phyloP scores from a whole-genome alignment of 92 coral and sea anemone species.

The Porites cylindrica region DNA sequence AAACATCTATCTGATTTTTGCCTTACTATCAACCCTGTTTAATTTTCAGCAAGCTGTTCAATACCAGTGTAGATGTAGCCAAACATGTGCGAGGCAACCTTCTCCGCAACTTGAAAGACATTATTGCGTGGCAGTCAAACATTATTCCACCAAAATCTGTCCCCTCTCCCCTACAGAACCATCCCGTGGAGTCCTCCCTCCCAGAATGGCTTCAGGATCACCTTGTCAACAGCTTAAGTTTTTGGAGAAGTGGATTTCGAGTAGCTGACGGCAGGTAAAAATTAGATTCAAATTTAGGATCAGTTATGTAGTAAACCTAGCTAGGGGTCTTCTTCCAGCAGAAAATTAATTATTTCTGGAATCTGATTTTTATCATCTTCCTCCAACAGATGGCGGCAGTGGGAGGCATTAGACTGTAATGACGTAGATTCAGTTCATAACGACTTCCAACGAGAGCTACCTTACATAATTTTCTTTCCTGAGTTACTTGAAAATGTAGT shows the following conservation, averaged over 20 bases:
- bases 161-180: constrained; percentile 19
- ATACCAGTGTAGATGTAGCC: constrained; percentile 84
- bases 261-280: constrained; percentile 78
- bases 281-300: not conserved
- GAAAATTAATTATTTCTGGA: not conserved
- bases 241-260: constrained; percentile 92
- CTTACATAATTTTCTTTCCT: constrained; percentile 84
- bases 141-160: constrained; percentile 60
- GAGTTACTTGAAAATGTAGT: constrained; percentile 81
- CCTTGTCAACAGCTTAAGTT: constrained; percentile 87
- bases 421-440: constrained; percentile 92
- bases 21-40: not conserved
- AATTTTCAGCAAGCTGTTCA: constrained; percentile 64
- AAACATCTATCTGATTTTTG: not conserved
- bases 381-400: constrained; percentile 80
- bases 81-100: constrained; percentile 65
- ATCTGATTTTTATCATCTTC: not conserved
- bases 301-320: too few species aligned
- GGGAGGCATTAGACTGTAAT: constrained; percentile 94
- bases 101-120: constrained; percentile 63
- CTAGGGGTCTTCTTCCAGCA: too few species aligned
- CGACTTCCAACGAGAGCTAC: constrained; percentile 90
- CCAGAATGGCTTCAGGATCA: constrained; percentile 89
- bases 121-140: constrained; percentile 77
- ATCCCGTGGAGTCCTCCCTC: constrained; percentile 49